These are phyloP conservation scores for Eidolon helvum DNA, from an alignment of 2,113 vertebrate genomes.

Conservation along the genomic window DNA sequence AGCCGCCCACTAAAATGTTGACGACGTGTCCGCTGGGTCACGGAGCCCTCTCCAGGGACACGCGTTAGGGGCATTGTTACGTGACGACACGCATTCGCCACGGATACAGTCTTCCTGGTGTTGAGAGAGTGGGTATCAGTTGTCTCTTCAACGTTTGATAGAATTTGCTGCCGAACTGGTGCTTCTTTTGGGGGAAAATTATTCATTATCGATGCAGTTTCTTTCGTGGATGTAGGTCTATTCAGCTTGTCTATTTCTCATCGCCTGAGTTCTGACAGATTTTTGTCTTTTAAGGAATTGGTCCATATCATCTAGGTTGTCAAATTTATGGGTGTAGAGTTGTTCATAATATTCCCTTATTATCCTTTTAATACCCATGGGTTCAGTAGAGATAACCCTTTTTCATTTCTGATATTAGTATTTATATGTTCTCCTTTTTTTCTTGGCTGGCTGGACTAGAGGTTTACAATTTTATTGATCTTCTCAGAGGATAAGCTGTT, in stretches of 20 bases:
- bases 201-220: neutral
- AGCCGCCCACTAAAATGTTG: slow-evolving; percentile 23
- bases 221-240: neutral
- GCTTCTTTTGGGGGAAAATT: neutral
- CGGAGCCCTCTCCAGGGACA: neutral
- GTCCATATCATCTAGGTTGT: neutral
- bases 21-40: neutral
- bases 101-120: neutral
- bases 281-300: neutral
- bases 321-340: neutral
- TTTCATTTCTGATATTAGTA: neutral
- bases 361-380: neutral
- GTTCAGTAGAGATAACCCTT: neutral
- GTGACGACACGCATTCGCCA: neutral
- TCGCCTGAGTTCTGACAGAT: neutral
- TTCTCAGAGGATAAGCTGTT: neutral
- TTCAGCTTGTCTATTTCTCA: neutral
- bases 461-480: neutral
- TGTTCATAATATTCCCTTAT: neutral
- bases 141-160: neutral
- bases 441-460: neutral
- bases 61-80: neutral
- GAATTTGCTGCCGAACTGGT: neutral
- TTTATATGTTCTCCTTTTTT: neutral
- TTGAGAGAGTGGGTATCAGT: neutral